Percentiles rank a stretch among this genome's conserved stretches.
Conservation (phyloP, 1,140 invertebrate species). For the Homalodisca vitripennis region DNA sequence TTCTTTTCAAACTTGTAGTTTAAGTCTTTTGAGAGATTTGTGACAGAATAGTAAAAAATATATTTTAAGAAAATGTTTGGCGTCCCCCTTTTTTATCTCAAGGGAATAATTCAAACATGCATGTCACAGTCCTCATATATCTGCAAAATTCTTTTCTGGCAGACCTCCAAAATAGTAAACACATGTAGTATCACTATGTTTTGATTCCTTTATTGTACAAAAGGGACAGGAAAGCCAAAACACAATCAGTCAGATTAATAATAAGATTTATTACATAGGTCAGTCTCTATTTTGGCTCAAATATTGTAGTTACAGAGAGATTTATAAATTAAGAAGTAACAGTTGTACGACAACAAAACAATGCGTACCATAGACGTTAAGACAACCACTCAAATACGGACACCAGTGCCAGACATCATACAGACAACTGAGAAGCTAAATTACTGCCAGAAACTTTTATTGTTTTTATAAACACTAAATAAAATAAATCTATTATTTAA, state of each 20-base stretch:
- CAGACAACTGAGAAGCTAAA: no score
- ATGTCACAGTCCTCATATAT: neutral
- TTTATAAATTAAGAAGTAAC: no score
- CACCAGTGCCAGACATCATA: no score
- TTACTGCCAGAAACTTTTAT: no score
- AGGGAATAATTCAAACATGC: neutral
- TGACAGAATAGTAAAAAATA: no score
- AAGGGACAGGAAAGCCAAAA: neutral
- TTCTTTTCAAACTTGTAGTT: no score
- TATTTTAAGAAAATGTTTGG: no score
- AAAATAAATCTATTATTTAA: neutral
- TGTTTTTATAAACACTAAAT: neutral
- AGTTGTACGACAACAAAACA: no score
- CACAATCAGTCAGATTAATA: neutral
- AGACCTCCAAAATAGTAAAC: neutral
- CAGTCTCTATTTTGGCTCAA: slow-evolving; percentile 22
- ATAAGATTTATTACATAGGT: slow-evolving; percentile 5
- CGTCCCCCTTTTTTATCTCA: neutral
- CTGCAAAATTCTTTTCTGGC: neutral
- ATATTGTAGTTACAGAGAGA: neutral
- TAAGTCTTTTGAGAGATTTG: no score
- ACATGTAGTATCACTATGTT: neutral
- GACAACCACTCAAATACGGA: no score
- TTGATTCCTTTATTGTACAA: neutral
- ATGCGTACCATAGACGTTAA: no score